Percentiles rank a stretch among this genome's conserved stretches.
Evolutionary conservation across 2,888 invertebrate genomes (phyloP).

Genomic region (Crioceris asparagi): DNA sequence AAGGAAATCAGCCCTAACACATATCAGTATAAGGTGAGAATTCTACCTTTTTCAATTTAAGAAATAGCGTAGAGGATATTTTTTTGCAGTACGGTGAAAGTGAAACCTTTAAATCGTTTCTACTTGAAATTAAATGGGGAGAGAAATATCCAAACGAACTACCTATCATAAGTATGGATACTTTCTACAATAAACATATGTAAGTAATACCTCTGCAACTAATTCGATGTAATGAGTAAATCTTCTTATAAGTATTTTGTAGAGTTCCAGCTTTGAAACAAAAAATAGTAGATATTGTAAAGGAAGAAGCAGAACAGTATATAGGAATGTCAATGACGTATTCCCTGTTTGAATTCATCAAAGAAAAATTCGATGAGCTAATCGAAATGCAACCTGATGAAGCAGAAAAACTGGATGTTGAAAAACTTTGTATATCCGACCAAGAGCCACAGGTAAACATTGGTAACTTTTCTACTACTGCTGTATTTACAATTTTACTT

Average conservation of each 20-base stretch:
- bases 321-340: slow-evolving; percentile 91
- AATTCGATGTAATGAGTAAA: no score
- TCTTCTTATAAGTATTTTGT: slow-evolving; percentile 10
- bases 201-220: no score
- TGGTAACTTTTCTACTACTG: neutral
- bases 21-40: slow-evolving; percentile 81
- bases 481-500: slow-evolving; percentile 5
- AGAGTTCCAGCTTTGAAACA: slow-evolving; percentile 62
- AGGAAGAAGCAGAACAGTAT: slow-evolving; percentile 68
- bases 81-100: slow-evolving; percentile 66
- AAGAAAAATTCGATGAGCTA: slow-evolving; percentile 67
- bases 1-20: slow-evolving; percentile 66
- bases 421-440: slow-evolving; percentile 42
- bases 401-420: slow-evolving; percentile 38
- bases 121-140: slow-evolving; percentile 82
- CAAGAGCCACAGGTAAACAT: slow-evolving; percentile 23
- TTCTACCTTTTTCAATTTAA: neutral
- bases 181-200: slow-evolving; percentile 90
- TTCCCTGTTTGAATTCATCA: slow-evolving; percentile 81
- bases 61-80: slow-evolving; percentile 1
- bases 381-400: slow-evolving; percentile 58
- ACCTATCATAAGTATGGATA: slow-evolving; percentile 74
- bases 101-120: slow-evolving; percentile 66
- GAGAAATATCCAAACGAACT: slow-evolving; percentile 74
- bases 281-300: slow-evolving; percentile 51